Evolutionary conservation across 2,888 invertebrate species (phyloP).

Genomic region (Branchellion lobata): DNA sequence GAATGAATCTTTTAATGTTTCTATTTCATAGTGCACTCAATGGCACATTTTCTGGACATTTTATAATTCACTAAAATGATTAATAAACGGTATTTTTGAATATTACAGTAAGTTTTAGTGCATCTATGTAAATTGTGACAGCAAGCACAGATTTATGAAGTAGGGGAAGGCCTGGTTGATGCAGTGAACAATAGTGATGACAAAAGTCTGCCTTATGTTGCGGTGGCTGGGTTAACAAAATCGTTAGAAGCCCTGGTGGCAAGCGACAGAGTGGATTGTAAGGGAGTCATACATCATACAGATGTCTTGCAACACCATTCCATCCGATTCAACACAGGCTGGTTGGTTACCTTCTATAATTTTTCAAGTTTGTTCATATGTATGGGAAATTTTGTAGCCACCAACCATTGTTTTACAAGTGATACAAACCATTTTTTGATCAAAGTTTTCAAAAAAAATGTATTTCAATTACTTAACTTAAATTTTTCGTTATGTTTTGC

Average conservation of each 20-base stretch:
- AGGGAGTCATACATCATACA: slow-evolving; percentile 47
- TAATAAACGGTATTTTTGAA: too few species aligned
- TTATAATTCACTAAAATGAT: too few species aligned
- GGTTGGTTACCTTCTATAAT: slow-evolving; percentile 44
- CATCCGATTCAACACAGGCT: slow-evolving; percentile 47
- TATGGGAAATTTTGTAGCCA: too few species aligned
- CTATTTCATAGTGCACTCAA: too few species aligned
- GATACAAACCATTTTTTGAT: too few species aligned
- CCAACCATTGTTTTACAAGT: too few species aligned
- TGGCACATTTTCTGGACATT: too few species aligned
- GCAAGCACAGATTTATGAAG: slow-evolving; percentile 37
- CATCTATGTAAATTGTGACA: too few species aligned
- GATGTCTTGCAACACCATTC: slow-evolving; percentile 49
- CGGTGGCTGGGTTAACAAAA: slow-evolving; percentile 44
- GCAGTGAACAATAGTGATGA: slow-evolving; percentile 35
- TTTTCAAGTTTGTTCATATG: neutral
- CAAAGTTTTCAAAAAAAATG: too few species aligned
- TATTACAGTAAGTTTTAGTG: too few species aligned
- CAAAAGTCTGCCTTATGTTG: slow-evolving; percentile 47
- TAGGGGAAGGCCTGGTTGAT: slow-evolving; percentile 38
- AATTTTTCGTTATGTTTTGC: slow-evolving; percentile 21
- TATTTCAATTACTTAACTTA: too few species aligned
- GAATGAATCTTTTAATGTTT: too few species aligned
- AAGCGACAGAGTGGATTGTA: slow-evolving; percentile 41
- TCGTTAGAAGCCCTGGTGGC: slow-evolving; percentile 33